Evolutionary conservation across 2,797 vertebrate species (phyloP).

Genomic region (Sebastes diaconus): DNA sequence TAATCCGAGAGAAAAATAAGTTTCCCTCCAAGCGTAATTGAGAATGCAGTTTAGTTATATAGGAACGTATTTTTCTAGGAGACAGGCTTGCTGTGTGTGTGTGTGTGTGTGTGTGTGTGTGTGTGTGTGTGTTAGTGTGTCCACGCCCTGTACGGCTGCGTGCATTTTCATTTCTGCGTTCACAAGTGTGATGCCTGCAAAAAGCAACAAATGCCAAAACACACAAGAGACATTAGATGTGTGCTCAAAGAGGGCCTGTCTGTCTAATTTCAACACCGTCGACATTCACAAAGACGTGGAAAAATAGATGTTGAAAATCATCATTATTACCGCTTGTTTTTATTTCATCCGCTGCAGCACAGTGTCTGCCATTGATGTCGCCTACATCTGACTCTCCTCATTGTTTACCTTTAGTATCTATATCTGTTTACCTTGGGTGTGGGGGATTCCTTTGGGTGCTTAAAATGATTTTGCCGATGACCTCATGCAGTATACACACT

Average conservation of each 20-base stretch:
- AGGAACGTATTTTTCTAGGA: fast-evolving
- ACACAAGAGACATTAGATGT: conserved; percentile 56
- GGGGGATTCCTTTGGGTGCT: conserved; percentile 68
- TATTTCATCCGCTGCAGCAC: conserved; percentile 53
- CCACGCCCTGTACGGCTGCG: background rate
- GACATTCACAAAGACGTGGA: conserved; percentile 64
- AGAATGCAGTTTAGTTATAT: too few relatives aligned
- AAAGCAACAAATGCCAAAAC: conserved; percentile 70
- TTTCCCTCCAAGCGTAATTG: too few relatives aligned
- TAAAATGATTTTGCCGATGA: conserved; percentile 68
- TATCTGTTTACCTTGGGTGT: conserved; percentile 78
- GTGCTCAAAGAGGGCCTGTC: conserved; percentile 49
- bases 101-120: background rate
- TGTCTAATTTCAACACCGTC: conserved; percentile 59
- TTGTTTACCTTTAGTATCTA: conserved; percentile 76
- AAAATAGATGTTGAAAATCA: conserved; percentile 73
- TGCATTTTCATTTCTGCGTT: conserved; percentile 10
- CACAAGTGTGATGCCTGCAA: conserved; percentile 28
- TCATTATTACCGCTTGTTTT: conserved; percentile 67
- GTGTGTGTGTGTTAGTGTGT: background rate
- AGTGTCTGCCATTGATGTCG: conserved; percentile 63
- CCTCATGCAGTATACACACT: conserved; percentile 69
- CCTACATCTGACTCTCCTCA: conserved; percentile 46
- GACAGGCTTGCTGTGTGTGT: background rate
- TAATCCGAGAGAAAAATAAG: too few relatives aligned